These are phyloP conservation scores for Malurus leucopterus DNA, from an alignment of 2,797 vertebrate species.

Conservation along the genomic window DNA sequence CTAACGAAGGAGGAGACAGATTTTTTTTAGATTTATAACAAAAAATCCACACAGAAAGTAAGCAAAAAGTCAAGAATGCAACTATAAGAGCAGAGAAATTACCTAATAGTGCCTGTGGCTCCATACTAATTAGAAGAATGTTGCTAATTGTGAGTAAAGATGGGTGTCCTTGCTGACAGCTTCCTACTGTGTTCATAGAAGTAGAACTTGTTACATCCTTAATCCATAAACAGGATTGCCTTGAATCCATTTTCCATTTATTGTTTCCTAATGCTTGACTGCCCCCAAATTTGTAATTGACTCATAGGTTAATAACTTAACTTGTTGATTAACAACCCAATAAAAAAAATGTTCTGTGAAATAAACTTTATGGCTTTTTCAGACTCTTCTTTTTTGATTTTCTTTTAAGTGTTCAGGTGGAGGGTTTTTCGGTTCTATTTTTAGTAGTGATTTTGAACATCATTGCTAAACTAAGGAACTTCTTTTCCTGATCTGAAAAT, in stretches of 20 bases:
- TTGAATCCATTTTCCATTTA: background rate
- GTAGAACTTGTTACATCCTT: background rate
- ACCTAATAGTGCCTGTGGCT: background rate
- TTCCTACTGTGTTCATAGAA: background rate
- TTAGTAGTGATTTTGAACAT: background rate
- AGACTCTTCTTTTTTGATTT: background rate
- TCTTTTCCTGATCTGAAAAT: background rate
- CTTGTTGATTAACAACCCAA: background rate
- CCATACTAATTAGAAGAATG: background rate
- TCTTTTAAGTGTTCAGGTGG: background rate
- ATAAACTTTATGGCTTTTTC: background rate
- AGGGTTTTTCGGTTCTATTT: background rate
- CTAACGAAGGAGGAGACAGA: background rate
- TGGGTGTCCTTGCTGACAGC: background rate
- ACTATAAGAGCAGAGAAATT: background rate
- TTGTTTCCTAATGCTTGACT: background rate
- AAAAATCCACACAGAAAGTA: background rate
- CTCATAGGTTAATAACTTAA: background rate
- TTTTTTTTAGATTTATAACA: background rate
- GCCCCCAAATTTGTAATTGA: background rate
- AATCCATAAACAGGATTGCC: background rate
- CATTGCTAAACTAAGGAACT: background rate
- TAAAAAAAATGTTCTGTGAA: background rate
- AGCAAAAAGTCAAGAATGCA: background rate
- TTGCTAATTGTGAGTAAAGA: background rate